Evolutionary conservation across 2,113 vertebrate species (phyloP).

Genomic region (Charina bottae): DNA sequence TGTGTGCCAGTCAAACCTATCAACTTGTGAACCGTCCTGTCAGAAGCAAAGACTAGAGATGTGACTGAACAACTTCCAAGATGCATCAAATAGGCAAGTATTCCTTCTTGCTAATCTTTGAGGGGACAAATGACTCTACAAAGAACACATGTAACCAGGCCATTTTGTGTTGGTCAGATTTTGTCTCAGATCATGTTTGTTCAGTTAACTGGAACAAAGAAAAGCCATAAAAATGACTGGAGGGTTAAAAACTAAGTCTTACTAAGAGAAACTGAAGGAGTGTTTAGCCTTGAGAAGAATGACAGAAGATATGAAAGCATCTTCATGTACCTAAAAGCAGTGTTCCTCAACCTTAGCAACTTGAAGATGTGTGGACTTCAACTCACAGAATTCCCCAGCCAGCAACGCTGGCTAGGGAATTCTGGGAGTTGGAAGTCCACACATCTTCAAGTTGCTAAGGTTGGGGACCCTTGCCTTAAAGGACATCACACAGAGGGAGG

Average conservation of each 20-base stretch:
- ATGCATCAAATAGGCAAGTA: not conserved
- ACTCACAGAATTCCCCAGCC: no score
- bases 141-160: not conserved
- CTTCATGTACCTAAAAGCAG: not conserved
- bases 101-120: not conserved
- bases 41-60: not conserved
- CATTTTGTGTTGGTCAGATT: not conserved
- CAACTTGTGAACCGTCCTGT: not conserved
- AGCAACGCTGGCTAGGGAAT: no score
- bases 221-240: not conserved
- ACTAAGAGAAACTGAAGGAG: not conserved
- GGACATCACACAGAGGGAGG: no score
- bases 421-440: no score
- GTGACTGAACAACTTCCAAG: not conserved
- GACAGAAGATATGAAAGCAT: not conserved
- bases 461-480: no score
- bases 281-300: not conserved
- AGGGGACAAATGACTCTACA: not conserved
- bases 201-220: not conserved
- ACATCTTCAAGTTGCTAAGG: no score
- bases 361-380: no score
- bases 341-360: no score
- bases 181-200: not conserved
- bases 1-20: not conserved
- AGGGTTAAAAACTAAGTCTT: not conserved